Conservation (phyloP, 53 echinoderm and acorn worm species). For the Astropecten irregularis region DNA sequence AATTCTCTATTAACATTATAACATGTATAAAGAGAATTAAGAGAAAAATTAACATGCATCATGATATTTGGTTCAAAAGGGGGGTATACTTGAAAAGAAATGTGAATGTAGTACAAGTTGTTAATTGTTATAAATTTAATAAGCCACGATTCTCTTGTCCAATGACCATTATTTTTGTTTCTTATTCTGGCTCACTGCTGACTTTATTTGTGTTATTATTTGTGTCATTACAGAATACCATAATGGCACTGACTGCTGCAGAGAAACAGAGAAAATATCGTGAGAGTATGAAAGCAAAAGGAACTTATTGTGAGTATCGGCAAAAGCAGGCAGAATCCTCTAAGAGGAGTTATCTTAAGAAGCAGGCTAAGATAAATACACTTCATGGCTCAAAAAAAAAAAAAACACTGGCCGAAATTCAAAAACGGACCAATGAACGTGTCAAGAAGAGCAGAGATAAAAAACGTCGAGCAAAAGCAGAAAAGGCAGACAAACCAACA, state of each 20-base stretch:
- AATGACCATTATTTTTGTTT: no score
- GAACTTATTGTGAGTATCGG: conserved; percentile 36
- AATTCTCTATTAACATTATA: background rate
- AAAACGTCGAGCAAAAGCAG: conserved; percentile 10
- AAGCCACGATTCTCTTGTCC: background rate
- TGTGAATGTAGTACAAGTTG: background rate
- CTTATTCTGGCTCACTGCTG: background rate
- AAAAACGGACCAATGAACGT: background rate
- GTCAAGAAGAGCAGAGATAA: background rate
- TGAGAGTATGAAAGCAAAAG: conserved; percentile 23
- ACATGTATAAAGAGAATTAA: background rate
- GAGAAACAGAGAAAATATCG: no score
- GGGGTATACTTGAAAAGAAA: background rate
- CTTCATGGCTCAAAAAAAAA: no score
- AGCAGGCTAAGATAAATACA: background rate
- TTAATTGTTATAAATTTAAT: background rate
- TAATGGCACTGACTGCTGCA: conserved; percentile 33
- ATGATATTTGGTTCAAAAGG: background rate
- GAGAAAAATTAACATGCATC: background rate
- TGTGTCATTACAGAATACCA: conserved; percentile 30
- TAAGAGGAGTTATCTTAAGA: background rate
- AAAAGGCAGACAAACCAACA: background rate
- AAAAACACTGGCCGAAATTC: conserved; percentile 15
- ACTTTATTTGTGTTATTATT: background rate
- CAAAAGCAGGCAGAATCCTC: background rate